A percentile compares a stretch with the other conserved stretches of the same genome.
phyloP scores from a whole-genome alignment of 2,113 vertebrate species.

The Pollimyrus isidori region DNA sequence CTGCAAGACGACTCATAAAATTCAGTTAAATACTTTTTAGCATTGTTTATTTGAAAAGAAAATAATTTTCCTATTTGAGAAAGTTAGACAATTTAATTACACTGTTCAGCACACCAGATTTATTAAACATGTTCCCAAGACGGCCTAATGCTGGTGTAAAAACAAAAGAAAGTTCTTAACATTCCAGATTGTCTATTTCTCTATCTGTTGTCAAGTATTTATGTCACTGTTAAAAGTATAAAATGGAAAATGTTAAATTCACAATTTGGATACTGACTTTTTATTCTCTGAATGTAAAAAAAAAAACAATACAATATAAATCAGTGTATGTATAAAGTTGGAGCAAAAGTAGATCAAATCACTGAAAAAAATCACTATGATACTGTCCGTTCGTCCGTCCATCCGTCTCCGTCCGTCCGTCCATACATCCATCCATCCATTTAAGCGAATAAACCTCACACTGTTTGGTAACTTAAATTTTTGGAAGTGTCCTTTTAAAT shows the following conservation, averaged over 20 bases:
- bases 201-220: neutral
- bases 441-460: neutral
- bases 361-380: neutral
- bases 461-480: neutral
- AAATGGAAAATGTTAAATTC: neutral
- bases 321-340: neutral
- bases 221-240: neutral
- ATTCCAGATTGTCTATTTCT: neutral
- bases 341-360: neutral
- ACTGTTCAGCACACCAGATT: neutral
- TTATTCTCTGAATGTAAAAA: neutral
- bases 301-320: neutral
- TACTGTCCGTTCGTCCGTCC: neutral
- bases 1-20: neutral
- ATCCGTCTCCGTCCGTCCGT: neutral
- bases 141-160: neutral
- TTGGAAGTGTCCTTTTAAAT: neutral
- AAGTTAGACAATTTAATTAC: neutral
- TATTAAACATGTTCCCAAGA: neutral
- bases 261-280: neutral
- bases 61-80: neutral
- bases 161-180: neutral
- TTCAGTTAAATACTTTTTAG: neutral
- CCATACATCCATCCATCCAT: neutral
- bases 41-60: neutral